A percentile compares a stretch with the other conserved stretches of the same genome.
These are phyloP conservation scores for Charanyca ferruginea DNA, from an alignment of 2,888 invertebrate genomes.

Conservation along the genomic window DNA sequence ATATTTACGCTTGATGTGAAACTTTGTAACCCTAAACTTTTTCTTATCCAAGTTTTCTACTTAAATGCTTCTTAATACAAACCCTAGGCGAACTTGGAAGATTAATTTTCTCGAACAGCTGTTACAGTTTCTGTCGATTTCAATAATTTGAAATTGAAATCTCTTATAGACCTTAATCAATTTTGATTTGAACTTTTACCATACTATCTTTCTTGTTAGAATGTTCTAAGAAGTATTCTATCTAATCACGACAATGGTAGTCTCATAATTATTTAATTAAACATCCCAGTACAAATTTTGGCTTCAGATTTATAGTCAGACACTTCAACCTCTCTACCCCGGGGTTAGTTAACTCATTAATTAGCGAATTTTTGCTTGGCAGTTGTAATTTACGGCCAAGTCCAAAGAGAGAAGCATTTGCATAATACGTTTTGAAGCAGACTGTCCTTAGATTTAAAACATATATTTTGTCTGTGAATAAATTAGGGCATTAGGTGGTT, in stretches of 20 bases:
- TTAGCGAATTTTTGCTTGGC: conserved; percentile 11
- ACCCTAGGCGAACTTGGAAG: conserved; percentile 14
- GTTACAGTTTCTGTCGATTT: conserved; percentile 33
- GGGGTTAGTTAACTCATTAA: conserved; percentile 16
- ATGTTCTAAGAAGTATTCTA: not conserved
- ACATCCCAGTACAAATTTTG: not conserved
- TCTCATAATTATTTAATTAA: conserved; percentile 22
- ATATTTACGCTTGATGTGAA: conserved; percentile 45
- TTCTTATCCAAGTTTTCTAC: conserved; percentile 53
- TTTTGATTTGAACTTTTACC: not conserved
- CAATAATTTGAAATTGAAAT: conserved; percentile 21
- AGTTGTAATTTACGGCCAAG: conserved; percentile 7
- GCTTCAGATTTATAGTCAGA: conserved; percentile 6
- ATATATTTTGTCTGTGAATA: not conserved
- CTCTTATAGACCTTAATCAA: not conserved
- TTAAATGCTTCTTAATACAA: conserved; percentile 37
- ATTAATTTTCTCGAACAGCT: conserved; percentile 50
- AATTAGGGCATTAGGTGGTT: conserved; percentile 2
- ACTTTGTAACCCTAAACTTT: conserved; percentile 49
- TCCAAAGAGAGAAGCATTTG: not conserved
- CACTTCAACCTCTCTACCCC: conserved; percentile 3
- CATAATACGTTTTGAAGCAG: not conserved
- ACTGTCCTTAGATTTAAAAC: not conserved
- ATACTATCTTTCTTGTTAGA: not conserved
- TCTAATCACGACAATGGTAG: not conserved